Conservation (phyloP, 1,140 invertebrate genomes). For the Pissodes strobi region DNA sequence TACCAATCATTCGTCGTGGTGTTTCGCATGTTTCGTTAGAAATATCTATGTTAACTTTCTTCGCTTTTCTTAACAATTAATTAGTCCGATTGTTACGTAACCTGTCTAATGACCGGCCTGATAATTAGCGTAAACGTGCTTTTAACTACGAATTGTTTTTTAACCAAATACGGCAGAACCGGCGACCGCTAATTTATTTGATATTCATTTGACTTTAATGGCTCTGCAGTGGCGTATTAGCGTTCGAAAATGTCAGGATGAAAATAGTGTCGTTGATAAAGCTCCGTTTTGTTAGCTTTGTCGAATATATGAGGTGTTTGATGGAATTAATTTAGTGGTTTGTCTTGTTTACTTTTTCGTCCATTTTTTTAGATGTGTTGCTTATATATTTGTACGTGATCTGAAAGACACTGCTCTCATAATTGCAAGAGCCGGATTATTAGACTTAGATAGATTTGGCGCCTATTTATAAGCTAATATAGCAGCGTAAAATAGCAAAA, state of each 20-base stretch:
- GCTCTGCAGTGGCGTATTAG: conserved; percentile 2
- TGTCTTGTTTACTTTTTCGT: too few relatives aligned
- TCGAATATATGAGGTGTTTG: too few relatives aligned
- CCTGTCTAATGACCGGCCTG: conserved; percentile 25
- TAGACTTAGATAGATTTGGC: too few relatives aligned
- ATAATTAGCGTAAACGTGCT: conserved; percentile 38
- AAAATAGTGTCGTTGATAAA: too few relatives aligned
- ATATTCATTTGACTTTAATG: conserved; percentile 37
- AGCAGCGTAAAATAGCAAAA: too few relatives aligned
- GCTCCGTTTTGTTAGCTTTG: too few relatives aligned
- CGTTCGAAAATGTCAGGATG: not conserved
- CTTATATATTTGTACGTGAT: too few relatives aligned
- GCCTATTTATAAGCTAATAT: too few relatives aligned
- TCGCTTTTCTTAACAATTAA: conserved; percentile 36
- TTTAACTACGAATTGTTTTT: conserved; percentile 37
- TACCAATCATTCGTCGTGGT: not conserved
- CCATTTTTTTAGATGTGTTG: too few relatives aligned
- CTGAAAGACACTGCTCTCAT: too few relatives aligned
- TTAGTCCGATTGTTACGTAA: conserved; percentile 37
- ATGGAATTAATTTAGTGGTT: too few relatives aligned
- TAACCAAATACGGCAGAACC: conserved; percentile 32
- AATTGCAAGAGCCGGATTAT: too few relatives aligned
- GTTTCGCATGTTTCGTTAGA: conserved; percentile 1
- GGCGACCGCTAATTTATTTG: conserved; percentile 37
- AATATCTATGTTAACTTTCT: conserved; percentile 32